Evolutionary conservation across 2,888 invertebrate species (phyloP), one percentile per base, ranked within the genome.

Genomic region (Azorinus chamasolen): DNA sequence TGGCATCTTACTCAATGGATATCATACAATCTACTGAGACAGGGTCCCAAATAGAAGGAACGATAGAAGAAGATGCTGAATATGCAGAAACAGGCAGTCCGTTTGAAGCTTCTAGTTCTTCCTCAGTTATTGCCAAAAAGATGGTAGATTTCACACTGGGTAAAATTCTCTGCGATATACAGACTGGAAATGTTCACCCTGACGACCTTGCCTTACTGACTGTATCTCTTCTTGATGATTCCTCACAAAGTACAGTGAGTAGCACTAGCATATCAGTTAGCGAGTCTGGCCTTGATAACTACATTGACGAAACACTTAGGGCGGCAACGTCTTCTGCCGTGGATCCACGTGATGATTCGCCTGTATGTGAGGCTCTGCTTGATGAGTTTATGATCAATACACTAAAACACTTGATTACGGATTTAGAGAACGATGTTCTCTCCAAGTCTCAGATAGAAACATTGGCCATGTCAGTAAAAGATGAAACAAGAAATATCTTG

Each of bases 101-200:
- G 3, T 55, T 63, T 20, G 24, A 62, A 12, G 45, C 61, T 12
- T 45, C 78, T n/a, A 70, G 79, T 43, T 73, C 77, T 2, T 77
- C 81, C 2, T 83, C 83, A 1, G 39, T 71, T 4, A 70, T 85
- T 41, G 83, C 86, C 18, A 80, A 82, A 25, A 76, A 83, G 22
- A 74, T 87, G 48, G 83, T 87, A 8, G 73, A 85, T 53, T 87
- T 87, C 41, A 87, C 87, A 0, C 68, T 87, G 1, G 53, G 66
- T 12, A 80, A 71, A 37, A 83, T 87, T 2, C 54, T 83, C 18
- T 53, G 57, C 16, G 85, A 87, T 25, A 64, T 87, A 1, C 66
- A 82, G 46, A 69, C 71, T 10, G 86, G 85, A 3, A 69, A 66
- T 10, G 57, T 86, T 14, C 53, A 65, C 20, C 62, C 69, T 10